These are phyloP conservation scores for Felis chaus DNA, from an alignment of 2,113 vertebrate genomes.

Conservation along the genomic window DNA sequence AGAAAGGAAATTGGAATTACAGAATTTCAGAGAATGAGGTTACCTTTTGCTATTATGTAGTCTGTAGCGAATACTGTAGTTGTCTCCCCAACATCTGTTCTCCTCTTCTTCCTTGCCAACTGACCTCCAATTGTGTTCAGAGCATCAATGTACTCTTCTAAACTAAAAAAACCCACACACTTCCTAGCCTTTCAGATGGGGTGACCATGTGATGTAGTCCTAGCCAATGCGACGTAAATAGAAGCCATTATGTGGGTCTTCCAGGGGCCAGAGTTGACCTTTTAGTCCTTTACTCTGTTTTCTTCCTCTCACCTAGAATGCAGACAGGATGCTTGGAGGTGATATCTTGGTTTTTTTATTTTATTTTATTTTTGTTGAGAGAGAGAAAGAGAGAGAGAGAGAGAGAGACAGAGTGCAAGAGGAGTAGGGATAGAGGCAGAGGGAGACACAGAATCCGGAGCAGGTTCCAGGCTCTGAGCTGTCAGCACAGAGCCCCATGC, in stretches of 20 bases:
- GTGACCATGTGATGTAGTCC: background rate
- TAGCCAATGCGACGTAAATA: background rate
- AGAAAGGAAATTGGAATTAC: background rate
- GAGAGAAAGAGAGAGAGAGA: too few relatives aligned
- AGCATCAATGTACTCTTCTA: background rate
- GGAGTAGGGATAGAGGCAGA: too few relatives aligned
- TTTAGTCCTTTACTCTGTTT: background rate
- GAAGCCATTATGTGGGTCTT: background rate
- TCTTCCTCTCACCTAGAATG: background rate
- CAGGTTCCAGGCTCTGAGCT: too few relatives aligned
- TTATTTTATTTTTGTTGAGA: too few relatives aligned
- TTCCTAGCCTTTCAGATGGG: background rate
- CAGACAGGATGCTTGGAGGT: background rate
- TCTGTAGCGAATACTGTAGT: background rate
- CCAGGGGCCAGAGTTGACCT: background rate
- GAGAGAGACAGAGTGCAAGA: too few relatives aligned
- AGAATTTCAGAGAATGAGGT: conserved; percentile 8
- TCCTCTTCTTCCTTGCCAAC: background rate
- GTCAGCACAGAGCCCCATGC: too few relatives aligned
- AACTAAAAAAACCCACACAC: background rate
- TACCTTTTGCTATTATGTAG: background rate
- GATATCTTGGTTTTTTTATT: background rate
- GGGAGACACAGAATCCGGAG: too few relatives aligned
- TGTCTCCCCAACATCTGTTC: background rate
- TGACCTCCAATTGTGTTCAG: background rate